Conservation (phyloP, 2,797 vertebrate species). For the Atherinosoma microstoma region DNA sequence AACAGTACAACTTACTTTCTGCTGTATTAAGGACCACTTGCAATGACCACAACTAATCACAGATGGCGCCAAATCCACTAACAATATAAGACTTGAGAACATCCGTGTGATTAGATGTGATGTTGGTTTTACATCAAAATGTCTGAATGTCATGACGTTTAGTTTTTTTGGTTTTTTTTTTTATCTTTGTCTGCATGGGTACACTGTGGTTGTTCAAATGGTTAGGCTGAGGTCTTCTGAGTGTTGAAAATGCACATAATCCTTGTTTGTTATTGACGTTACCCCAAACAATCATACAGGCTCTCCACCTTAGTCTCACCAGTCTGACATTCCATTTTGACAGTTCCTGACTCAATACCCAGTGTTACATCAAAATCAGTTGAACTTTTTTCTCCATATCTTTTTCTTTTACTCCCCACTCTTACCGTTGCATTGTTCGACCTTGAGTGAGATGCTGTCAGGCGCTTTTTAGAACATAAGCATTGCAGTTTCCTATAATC, state of each 20-base stretch:
- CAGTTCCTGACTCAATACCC: slow-evolving; percentile 51
- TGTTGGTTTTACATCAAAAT: not conserved
- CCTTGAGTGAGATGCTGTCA: slow-evolving; percentile 85
- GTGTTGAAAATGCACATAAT: slow-evolving; percentile 35
- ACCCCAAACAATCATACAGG: slow-evolving; percentile 45
- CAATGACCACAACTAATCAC: not conserved
- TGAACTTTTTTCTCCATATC: slow-evolving; percentile 65
- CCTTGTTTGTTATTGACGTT: slow-evolving; percentile 51
- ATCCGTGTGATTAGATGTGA: not conserved
- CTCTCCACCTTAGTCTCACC: slow-evolving; percentile 33
- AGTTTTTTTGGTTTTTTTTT: not conserved
- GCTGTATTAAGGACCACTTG: not conserved
- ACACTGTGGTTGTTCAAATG: slow-evolving; percentile 1
- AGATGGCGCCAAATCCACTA: slow-evolving; percentile 1
- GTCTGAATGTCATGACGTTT: not conserved
- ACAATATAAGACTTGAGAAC: not conserved
- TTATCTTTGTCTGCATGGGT: too few species aligned
- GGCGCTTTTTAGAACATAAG: slow-evolving; percentile 84
- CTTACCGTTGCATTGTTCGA: slow-evolving; percentile 80
- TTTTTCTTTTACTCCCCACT: slow-evolving; percentile 56
- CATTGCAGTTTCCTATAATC: slow-evolving; percentile 82
- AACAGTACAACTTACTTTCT: too few species aligned
- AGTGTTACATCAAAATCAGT: slow-evolving; percentile 70
- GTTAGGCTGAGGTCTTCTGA: not conserved
- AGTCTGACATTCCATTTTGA: slow-evolving; percentile 59